Evolutionary conservation across 1,140 invertebrate genomes (phyloP).

Genomic region (Pinna nobilis): DNA sequence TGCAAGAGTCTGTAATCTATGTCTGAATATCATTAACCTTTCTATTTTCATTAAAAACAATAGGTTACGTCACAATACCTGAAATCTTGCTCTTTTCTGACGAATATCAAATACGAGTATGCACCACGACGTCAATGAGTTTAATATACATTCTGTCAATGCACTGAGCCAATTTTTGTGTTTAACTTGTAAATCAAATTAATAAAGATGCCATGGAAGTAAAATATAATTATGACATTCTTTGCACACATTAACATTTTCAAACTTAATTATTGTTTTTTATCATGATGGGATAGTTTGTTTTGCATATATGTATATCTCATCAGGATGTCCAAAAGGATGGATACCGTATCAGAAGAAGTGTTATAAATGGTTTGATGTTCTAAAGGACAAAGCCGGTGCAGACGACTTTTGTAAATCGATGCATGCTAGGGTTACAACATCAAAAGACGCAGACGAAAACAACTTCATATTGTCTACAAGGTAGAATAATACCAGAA

Average conservation of each 20-base stretch:
- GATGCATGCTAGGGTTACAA: constrained; percentile 10
- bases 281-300: background rate
- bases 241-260: background rate
- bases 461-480: constrained; percentile 14
- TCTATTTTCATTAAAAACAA: too few relatives aligned
- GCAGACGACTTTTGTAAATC: constrained; percentile 9
- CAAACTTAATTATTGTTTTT: background rate
- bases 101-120: too few relatives aligned
- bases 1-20: too few relatives aligned
- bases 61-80: too few relatives aligned
- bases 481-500: background rate
- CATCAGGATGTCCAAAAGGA: constrained; percentile 32
- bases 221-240: too few relatives aligned
- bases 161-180: background rate
- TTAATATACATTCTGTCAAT: too few relatives aligned
- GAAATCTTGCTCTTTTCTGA: too few relatives aligned
- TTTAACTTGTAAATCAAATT: background rate
- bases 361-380: constrained; percentile 31
- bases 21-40: too few relatives aligned
- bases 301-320: background rate
- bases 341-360: constrained; percentile 24
- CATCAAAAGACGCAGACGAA: constrained; percentile 28
- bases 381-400: constrained; percentile 8
- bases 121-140: too few relatives aligned
- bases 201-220: too few relatives aligned